These are phyloP conservation scores for Macrosteles quadrilineatus DNA, from an alignment of 1,140 invertebrate species.

Conservation along the genomic window DNA sequence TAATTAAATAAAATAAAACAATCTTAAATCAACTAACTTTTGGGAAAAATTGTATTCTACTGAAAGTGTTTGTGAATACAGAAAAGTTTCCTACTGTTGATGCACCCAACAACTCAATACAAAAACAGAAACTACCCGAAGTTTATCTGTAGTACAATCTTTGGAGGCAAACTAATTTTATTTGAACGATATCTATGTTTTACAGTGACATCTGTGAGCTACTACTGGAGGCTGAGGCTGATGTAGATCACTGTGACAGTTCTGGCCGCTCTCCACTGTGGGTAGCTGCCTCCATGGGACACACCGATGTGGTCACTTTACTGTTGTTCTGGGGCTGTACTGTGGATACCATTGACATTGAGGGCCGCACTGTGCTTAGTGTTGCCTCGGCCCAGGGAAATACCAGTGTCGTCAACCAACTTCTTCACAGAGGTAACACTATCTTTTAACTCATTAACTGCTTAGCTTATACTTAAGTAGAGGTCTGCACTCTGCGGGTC, in stretches of 20 bases:
- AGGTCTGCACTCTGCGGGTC: too few relatives aligned
- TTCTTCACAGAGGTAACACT: slow-evolving; percentile 72
- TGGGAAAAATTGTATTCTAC: too few relatives aligned
- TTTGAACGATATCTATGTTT: neutral
- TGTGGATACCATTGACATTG: slow-evolving; percentile 85
- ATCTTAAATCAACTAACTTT: too few relatives aligned
- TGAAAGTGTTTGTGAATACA: too few relatives aligned
- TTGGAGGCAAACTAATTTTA: too few relatives aligned
- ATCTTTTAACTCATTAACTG: neutral
- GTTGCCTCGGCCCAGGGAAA: slow-evolving; percentile 86
- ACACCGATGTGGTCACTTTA: slow-evolving; percentile 75
- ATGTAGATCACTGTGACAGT: slow-evolving; percentile 81
- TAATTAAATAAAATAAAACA: too few relatives aligned
- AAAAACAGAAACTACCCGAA: too few relatives aligned
- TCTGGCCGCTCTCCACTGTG: slow-evolving; percentile 77
- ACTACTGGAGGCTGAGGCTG: slow-evolving; percentile 81
- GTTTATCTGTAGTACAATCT: too few relatives aligned
- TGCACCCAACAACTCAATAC: too few relatives aligned
- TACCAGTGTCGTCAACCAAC: slow-evolving; percentile 79
- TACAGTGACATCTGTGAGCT: slow-evolving; percentile 76
- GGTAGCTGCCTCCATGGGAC: slow-evolving; percentile 85
- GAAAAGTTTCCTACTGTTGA: too few relatives aligned
- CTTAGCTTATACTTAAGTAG: too few relatives aligned
- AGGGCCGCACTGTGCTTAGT: slow-evolving; percentile 85
- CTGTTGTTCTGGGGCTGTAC: slow-evolving; percentile 88